phyloP scores from a whole-genome alignment of 53 echinoderm and acorn worm genomes.

The Henricia sp. region DNA sequence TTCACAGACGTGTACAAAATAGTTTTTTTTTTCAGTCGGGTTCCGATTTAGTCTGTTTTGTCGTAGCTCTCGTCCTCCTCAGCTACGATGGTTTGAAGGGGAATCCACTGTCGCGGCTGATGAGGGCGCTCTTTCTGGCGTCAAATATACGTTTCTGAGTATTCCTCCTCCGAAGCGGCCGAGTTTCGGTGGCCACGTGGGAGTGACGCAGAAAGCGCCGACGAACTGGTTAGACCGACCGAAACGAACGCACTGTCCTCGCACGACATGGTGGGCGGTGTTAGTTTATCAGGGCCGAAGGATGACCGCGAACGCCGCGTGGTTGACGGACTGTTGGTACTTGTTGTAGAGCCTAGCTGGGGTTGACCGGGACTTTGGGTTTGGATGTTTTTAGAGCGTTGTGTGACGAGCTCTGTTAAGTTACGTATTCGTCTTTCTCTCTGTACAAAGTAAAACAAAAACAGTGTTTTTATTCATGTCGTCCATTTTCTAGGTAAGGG shows the following conservation, averaged over 20 bases:
- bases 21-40: neutral
- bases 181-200: constrained; percentile 71
- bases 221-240: constrained; percentile 72
- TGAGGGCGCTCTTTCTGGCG: constrained; percentile 26
- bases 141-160: constrained; percentile 98
- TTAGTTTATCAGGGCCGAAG: constrained; percentile 74
- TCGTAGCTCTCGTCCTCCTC: constrained; percentile 35
- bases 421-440: constrained; percentile 85
- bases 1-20: neutral
- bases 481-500: no score
- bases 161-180: constrained; percentile 88
- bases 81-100: constrained; percentile 38
- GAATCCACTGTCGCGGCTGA: constrained; percentile 45
- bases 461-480: no score
- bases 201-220: constrained; percentile 62
- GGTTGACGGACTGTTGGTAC: constrained; percentile 37
- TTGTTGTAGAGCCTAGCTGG: constrained; percentile 34
- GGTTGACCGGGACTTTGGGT: constrained; percentile 11
- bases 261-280: constrained; percentile 85
- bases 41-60: constrained; percentile 22
- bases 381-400: constrained; percentile 68
- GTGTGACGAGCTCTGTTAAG: constrained; percentile 79
- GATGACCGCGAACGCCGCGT: constrained; percentile 47
- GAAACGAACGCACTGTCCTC: constrained; percentile 97
- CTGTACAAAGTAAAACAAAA: constrained; percentile 40